Percentiles rank a stretch among this genome's conserved stretches.
Conservation (phyloP, 2,888 invertebrate species). For the Leptogaster cylindrica region DNA sequence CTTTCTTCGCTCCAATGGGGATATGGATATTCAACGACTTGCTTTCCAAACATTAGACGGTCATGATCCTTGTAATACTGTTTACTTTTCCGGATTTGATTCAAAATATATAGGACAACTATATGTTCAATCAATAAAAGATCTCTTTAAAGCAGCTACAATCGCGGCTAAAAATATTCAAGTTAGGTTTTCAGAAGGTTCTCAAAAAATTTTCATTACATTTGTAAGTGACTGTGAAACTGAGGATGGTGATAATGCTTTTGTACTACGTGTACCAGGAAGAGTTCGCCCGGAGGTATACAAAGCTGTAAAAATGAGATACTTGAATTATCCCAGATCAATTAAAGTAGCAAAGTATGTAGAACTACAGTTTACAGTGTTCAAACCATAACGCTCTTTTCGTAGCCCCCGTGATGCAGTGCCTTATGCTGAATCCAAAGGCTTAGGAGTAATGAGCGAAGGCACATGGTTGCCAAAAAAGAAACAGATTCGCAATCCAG, state of each 20-base stretch:
- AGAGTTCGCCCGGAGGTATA: conserved; percentile 74
- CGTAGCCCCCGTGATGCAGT: conserved; percentile 64
- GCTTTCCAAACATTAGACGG: conserved; percentile 73
- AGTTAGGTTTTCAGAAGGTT: conserved; percentile 61
- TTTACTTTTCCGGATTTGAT: conserved; percentile 70
- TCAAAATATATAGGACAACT: conserved; percentile 72
- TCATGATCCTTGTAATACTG: conserved; percentile 78
- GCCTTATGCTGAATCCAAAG: conserved; percentile 60
- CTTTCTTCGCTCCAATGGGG: conserved; percentile 69
- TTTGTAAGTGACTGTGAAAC: conserved; percentile 64
- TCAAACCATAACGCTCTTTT: conserved; percentile 38
- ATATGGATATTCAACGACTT: conserved; percentile 69
- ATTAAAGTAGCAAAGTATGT: conserved; percentile 58
- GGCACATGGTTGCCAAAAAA: conserved; percentile 53
- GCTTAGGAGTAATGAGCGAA: conserved; percentile 54
- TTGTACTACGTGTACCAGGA: conserved; percentile 66
- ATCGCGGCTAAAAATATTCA: conserved; percentile 59
- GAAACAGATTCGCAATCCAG: conserved; percentile 57
- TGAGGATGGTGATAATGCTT: conserved; percentile 48
- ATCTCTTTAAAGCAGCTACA: conserved; percentile 63
- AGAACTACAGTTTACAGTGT: too few relatives aligned
- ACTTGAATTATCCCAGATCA: conserved; percentile 58
- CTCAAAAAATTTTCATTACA: conserved; percentile 72
- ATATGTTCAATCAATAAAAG: conserved; percentile 71
- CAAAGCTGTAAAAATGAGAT: conserved; percentile 74